These are phyloP conservation scores for Microtus montanus DNA, from an alignment of 2,113 vertebrate genomes.

Conservation along the genomic window DNA sequence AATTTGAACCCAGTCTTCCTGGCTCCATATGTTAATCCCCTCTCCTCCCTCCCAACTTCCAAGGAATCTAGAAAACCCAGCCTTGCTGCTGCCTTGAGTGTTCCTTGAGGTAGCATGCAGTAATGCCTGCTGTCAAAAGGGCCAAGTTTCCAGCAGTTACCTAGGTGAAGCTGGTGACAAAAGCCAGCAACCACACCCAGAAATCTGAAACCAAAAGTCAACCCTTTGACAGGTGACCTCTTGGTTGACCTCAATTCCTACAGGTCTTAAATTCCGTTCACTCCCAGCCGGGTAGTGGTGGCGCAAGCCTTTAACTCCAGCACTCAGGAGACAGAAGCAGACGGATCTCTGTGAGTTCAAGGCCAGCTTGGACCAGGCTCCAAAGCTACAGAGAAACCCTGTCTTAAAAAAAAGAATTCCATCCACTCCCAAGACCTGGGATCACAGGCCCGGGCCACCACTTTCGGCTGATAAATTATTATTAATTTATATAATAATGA, in stretches of 20 bases:
- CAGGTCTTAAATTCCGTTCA: not conserved
- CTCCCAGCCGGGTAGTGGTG: too few relatives aligned
- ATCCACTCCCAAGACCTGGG: too few relatives aligned
- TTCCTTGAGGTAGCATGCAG: not conserved
- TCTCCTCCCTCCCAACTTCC: not conserved
- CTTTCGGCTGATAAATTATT: not conserved
- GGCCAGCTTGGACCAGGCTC: too few relatives aligned
- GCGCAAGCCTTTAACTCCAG: too few relatives aligned
- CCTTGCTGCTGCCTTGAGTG: not conserved
- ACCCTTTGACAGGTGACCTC: not conserved
- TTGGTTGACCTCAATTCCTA: not conserved
- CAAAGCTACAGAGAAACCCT: too few relatives aligned
- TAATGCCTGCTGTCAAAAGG: not conserved
- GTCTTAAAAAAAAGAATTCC: too few relatives aligned
- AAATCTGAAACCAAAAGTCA: conserved; percentile 50
- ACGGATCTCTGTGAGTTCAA: too few relatives aligned
- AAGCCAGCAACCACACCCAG: conserved; percentile 56
- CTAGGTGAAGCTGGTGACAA: conserved; percentile 25
- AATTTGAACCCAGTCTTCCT: not conserved
- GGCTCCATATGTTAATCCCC: not conserved
- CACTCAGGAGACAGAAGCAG: too few relatives aligned
- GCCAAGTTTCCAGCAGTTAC: not conserved
- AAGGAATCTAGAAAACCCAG: not conserved
- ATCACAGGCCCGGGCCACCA: not conserved
- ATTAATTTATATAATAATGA: not conserved